phyloP scores from a whole-genome alignment of 2,888 invertebrate genomes.

The Epistrophella euchroma region DNA sequence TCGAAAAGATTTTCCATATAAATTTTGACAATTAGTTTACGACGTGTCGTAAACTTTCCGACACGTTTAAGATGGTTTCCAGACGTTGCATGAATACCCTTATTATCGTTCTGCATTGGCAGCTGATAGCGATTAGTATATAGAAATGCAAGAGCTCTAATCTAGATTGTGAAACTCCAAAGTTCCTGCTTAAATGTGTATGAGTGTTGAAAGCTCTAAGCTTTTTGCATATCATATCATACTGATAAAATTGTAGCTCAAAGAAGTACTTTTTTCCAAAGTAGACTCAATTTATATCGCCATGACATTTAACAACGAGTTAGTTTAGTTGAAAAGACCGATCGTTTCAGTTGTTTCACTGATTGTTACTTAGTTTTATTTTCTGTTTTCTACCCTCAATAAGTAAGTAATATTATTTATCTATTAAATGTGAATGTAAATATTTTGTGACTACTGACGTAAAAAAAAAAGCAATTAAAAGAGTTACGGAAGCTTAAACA shows the following conservation, averaged over 20 bases:
- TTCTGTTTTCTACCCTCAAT: not conserved
- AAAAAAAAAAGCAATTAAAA: slow-evolving; percentile 23
- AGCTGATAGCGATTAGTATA: not conserved
- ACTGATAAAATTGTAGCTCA: slow-evolving; percentile 20
- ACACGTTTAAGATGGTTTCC: no score
- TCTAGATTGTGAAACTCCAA: not conserved
- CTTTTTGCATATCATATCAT: slow-evolving; percentile 46
- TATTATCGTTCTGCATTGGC: slow-evolving; percentile 1
- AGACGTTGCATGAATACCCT: no score
- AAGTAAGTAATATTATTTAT: slow-evolving; percentile 40
- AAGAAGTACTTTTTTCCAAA: slow-evolving; percentile 32
- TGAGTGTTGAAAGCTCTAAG: slow-evolving; percentile 61
- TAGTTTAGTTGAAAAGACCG: slow-evolving; percentile 53
- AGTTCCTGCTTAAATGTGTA: slow-evolving; percentile 1
- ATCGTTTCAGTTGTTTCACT: slow-evolving; percentile 44
- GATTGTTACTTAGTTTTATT: not conserved
- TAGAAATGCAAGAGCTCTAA: slow-evolving; percentile 38
- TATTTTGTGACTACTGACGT: not conserved
- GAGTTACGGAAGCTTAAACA: slow-evolving; percentile 16
- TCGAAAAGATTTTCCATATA: no score
- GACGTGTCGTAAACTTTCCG: no score
- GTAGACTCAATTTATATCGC: slow-evolving; percentile 56
- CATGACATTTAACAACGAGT: slow-evolving; percentile 25
- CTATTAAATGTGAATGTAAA: not conserved
- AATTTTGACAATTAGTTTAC: no score